Percentiles rank a stretch among this genome's conserved stretches.
phyloP scores from a whole-genome alignment of 2,797 vertebrate genomes.

The Mionectes olivaceus region DNA sequence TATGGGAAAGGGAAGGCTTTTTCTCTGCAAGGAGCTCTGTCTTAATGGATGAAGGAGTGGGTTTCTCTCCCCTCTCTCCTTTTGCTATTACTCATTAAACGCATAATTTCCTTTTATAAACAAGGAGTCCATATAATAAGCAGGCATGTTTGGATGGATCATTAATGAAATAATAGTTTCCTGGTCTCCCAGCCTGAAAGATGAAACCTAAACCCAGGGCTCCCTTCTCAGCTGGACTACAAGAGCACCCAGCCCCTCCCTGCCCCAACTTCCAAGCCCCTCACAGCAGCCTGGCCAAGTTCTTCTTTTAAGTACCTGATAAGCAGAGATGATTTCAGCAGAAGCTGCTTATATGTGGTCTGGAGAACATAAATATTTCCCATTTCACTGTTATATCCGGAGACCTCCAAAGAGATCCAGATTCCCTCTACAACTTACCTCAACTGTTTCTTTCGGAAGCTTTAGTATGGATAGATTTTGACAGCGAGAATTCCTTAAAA shows the following conservation, averaged over 20 bases:
- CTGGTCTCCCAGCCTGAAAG: not conserved
- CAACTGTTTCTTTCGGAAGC: not conserved
- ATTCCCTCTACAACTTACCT: not conserved
- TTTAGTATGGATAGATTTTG: not conserved
- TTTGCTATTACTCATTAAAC: constrained; percentile 33
- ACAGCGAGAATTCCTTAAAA: not conserved
- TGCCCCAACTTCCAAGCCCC: not conserved
- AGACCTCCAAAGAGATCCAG: not conserved
- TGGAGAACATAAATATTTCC: not conserved
- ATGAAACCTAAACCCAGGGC: not conserved
- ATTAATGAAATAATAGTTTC: constrained; percentile 34
- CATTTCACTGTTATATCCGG: not conserved
- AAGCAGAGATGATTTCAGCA: not conserved
- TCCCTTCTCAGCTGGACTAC: not conserved
- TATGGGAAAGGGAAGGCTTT: not conserved
- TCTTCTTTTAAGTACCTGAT: not conserved
- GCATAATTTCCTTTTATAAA: constrained; percentile 63
- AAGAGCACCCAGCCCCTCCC: not conserved
- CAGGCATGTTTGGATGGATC: not conserved
- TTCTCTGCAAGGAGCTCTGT: not conserved
- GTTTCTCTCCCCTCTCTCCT: not conserved
- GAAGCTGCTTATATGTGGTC: not conserved
- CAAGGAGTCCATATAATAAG: not conserved
- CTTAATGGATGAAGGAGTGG: not conserved
- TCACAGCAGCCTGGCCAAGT: not conserved